Base-by-base conservation (phyloP, 2,888 invertebrate genomes). In the Anorthoa munda region DNA sequence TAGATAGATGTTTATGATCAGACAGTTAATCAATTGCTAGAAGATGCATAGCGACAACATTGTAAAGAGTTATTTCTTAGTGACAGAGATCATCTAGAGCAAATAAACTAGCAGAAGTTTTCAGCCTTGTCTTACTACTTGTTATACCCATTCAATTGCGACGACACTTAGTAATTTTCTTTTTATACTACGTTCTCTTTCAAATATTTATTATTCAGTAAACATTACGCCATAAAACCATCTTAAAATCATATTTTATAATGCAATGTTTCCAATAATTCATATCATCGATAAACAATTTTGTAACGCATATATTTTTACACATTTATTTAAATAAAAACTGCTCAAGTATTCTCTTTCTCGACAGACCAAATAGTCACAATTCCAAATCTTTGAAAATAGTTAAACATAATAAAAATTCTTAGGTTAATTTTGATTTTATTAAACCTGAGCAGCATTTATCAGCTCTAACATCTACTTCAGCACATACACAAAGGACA, bases 401-500 rank as follows among this genome's bases (percentile, higher is more conserved):
- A 18, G 4, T 18, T n/a, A 1, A 15, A 23, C 0, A 23, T 23
- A 9, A n/a, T 23, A 18, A 61, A 21, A 21, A 64, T 0, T 12
- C 11, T 0, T 17, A 11, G 0, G 13, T 0, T 31, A 4, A 21
- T 50, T 55, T 58, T 0, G 13, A 53, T 12, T 0, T 15, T 0
- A 2, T 13, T 48, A 1, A 59, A 61, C 15, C 31, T 68, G 84
- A 87, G 75, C 84, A 87, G 76, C 75, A 75, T 72, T 78, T 81
- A 87, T 77, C 31, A 79, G 48, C 60, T 74, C 70, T 71, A 77
- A 26, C 0, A 77, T 87, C 86, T 89, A 92, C 84, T 79, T 66
- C 76, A 87, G 87, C 87, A 83, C 81, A 75, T 77, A 75, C 91
- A 93, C 92, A 91, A 82, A 94, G 94, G 92, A 92, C 65, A 90